Base-by-base conservation (phyloP, 2,113 vertebrate species). In the Atherinomorus stipes region DNA sequence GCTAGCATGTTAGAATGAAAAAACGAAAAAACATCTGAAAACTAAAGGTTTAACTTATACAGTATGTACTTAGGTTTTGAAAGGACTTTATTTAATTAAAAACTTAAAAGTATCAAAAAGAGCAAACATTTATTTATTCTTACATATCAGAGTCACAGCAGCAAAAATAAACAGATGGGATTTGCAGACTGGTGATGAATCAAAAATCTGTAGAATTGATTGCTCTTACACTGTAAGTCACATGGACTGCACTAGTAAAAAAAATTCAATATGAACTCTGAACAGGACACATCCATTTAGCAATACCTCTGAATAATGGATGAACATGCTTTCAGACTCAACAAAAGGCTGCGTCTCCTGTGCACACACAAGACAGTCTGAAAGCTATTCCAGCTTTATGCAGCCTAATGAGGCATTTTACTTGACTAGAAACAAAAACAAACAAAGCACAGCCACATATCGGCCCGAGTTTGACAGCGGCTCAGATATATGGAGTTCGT, bases 251-350 rank as follows among this genome's bases (percentile, higher is more conserved):
- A 81, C 58, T 38, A 74, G 76, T 19, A 67, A n/a, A 74, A n/a
- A 64, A 67, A 40, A 0, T 60, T 65, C 44, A 58, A 57, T 22
- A 62, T 64, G 68, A 78, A 80, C 76, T 77, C 76, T 64, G 59
- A 21, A 58, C 8, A 68, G 65, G 63, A 73, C 44, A 66, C 31
- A 59, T 82, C 75, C 85, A 81, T 89, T 89, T 81, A 86, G 78
- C 80, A 84, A 74, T 76, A 74, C 40, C 62, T 74, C 69, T 92
- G 81, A 91, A 92, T 91, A 89, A 92, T 90, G 71, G 68, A 90
- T 91, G 86, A 84, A 78, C 68, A 67, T 53, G 86, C 90, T 91
- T 79, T 90, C 83, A 80, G 74, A 82, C 54, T 76, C 77, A 45
- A 87, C 80, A 80, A 79, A 34, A 82, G 75, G 59, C 81, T 12